Evolutionary conservation across 2,888 invertebrate species (phyloP).

Genomic region (Harpalus rubripes): DNA sequence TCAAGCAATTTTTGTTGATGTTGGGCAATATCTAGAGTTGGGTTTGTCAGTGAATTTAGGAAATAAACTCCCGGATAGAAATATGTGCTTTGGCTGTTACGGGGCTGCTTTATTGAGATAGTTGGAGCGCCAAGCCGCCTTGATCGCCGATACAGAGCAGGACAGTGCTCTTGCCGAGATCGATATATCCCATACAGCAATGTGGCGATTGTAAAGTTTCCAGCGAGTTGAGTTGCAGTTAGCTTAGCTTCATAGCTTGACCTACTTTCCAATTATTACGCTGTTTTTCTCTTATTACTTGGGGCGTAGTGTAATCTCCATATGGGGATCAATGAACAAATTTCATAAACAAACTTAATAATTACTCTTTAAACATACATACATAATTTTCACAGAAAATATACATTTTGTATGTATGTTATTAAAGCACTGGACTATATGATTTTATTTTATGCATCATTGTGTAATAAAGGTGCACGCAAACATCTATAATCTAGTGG

Average conservation of each 20-base stretch:
- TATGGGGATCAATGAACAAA: background rate
- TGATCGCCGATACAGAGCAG: slow-evolving; percentile 43
- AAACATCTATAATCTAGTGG: too few relatives aligned
- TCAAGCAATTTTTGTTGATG: slow-evolving; percentile 14
- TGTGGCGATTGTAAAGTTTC: slow-evolving; percentile 45
- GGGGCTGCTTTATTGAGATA: slow-evolving; percentile 50
- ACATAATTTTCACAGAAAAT: too few relatives aligned
- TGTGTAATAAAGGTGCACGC: too few relatives aligned
- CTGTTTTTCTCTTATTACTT: slow-evolving; percentile 28
- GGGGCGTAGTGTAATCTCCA: background rate
- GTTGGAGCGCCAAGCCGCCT: slow-evolving; percentile 36
- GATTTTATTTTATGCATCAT: too few relatives aligned
- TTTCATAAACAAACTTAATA: background rate
- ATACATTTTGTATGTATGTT: too few relatives aligned
- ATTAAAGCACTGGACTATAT: too few relatives aligned
- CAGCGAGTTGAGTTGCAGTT: background rate
- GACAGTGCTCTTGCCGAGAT: slow-evolving; percentile 13
- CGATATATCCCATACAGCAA: slow-evolving; percentile 42
- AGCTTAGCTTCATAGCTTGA: slow-evolving; percentile 27
- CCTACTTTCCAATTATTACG: slow-evolving; percentile 36
- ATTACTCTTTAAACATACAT: background rate
- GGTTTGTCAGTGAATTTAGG: slow-evolving; percentile 30
- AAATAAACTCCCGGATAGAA: slow-evolving; percentile 53
- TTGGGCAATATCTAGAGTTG: slow-evolving; percentile 5
- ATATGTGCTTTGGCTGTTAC: slow-evolving; percentile 45